phyloP scores from a whole-genome alignment of 1,140 invertebrate genomes.

The Sipha flava region DNA sequence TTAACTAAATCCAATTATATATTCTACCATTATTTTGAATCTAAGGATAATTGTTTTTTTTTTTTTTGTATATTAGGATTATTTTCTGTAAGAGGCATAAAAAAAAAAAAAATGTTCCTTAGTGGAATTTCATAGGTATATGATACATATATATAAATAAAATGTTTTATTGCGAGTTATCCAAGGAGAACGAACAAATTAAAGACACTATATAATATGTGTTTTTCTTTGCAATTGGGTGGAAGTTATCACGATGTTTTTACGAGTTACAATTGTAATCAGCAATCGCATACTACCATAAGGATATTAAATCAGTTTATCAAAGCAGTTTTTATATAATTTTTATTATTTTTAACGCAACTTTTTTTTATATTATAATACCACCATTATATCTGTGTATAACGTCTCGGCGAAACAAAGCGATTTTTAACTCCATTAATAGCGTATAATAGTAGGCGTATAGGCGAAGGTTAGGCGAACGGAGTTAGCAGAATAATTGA shows the following conservation, averaged over 20 bases:
- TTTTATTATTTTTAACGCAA: neutral
- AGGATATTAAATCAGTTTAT: neutral
- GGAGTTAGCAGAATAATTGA: too few species aligned
- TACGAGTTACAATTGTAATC: conserved; percentile 24
- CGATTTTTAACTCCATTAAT: neutral
- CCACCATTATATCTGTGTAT: neutral
- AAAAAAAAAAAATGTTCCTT: neutral
- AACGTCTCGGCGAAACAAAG: neutral
- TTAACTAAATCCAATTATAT: too few species aligned
- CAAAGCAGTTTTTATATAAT: neutral
- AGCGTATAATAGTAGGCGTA: neutral
- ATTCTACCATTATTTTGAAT: too few species aligned
- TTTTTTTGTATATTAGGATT: neutral
- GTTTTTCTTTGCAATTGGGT: neutral
- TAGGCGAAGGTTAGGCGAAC: too few species aligned
- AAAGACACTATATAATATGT: conserved; percentile 15
- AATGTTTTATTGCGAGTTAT: conserved; percentile 3
- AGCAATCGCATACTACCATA: neutral
- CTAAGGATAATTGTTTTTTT: too few species aligned
- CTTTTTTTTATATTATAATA: neutral
- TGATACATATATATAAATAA: neutral
- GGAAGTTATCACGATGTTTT: conserved; percentile 10
- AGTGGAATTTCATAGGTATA: neutral
- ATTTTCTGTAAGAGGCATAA: neutral
- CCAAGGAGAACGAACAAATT: conserved; percentile 3